Conservation (phyloP, 1,140 invertebrate genomes). For the Euglossa dilemma region DNA sequence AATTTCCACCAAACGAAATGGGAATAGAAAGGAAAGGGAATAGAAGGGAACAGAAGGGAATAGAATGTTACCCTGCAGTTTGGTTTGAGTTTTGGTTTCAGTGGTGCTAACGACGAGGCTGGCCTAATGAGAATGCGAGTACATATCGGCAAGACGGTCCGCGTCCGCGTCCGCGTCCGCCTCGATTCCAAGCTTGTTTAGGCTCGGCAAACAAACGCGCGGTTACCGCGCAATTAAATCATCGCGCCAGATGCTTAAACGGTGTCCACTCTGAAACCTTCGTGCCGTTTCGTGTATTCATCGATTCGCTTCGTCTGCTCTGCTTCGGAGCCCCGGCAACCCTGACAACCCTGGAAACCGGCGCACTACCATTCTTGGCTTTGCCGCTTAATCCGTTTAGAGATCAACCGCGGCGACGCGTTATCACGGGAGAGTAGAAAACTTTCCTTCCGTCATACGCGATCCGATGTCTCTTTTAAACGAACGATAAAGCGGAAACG, state of each 20-base stretch:
- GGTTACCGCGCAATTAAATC: conserved; percentile 54
- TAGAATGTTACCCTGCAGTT: not conserved
- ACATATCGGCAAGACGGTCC: conserved; percentile 31
- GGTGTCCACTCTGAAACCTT: no score
- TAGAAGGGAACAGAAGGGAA: not conserved
- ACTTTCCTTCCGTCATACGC: no score
- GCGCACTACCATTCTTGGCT: not conserved
- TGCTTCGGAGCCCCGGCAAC: not conserved
- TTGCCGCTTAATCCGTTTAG: conserved; percentile 7
- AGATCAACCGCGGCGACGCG: not conserved
- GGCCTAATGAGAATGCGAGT: conserved; percentile 48
- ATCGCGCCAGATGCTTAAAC: conserved; percentile 45
- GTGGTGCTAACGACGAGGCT: conserved; percentile 1
- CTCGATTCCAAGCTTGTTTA: conserved; percentile 49
- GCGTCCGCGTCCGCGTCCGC: conserved; percentile 15
- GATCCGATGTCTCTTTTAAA: not conserved
- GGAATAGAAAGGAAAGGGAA: not conserved
- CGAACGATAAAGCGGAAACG: not conserved
- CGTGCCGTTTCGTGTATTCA: conserved; percentile 6
- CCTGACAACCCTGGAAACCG: no score
- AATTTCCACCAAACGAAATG: not conserved
- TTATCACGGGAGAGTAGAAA: not conserved
- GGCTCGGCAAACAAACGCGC: conserved; percentile 48
- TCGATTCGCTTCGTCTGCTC: not conserved
- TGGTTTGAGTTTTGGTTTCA: conserved; percentile 47